Evolutionary conservation across 2,888 invertebrate genomes (phyloP).

Genomic region (Iphiclides podalirius): DNA sequence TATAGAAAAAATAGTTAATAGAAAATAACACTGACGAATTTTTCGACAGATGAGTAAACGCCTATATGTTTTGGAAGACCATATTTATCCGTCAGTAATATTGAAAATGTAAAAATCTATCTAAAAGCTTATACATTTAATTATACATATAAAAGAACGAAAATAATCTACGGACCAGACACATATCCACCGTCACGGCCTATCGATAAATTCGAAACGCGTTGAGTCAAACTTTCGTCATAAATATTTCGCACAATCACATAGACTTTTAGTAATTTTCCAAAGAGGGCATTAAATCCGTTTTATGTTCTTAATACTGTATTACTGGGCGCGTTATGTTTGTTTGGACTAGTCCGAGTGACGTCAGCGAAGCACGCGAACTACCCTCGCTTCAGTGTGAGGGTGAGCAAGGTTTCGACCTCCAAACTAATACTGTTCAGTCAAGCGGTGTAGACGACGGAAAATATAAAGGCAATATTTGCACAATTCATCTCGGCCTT

Average conservation of each 20-base stretch:
- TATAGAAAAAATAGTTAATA: too few species aligned
- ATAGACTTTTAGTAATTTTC: conserved; percentile 3
- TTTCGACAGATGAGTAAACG: too few species aligned
- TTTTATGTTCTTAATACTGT: conserved; percentile 18
- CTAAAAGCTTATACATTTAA: too few species aligned
- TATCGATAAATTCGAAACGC: background rate
- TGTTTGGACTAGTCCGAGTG: conserved; percentile 33
- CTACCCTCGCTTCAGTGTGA: conserved; percentile 33
- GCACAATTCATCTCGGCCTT: conserved; percentile 1
- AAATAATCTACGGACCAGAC: background rate
- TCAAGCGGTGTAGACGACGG: conserved; percentile 10
- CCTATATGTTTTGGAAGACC: too few species aligned
- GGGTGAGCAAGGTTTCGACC: conserved; percentile 49
- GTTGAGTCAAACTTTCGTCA: conserved; percentile 3
- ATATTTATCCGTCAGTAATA: too few species aligned
- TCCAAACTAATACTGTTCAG: conserved; percentile 30
- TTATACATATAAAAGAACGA: too few species aligned
- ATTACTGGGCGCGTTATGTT: conserved; percentile 34
- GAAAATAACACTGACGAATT: too few species aligned
- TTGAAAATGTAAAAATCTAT: too few species aligned
- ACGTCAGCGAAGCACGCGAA: conserved; percentile 47
- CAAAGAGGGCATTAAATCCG: conserved; percentile 1
- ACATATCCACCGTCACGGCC: background rate
- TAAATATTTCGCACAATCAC: conserved; percentile 11
- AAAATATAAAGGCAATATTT: conserved; percentile 19